Base-by-base conservation (phyloP, 2,888 invertebrate species). In the Eristalis arbustorum region DNA sequence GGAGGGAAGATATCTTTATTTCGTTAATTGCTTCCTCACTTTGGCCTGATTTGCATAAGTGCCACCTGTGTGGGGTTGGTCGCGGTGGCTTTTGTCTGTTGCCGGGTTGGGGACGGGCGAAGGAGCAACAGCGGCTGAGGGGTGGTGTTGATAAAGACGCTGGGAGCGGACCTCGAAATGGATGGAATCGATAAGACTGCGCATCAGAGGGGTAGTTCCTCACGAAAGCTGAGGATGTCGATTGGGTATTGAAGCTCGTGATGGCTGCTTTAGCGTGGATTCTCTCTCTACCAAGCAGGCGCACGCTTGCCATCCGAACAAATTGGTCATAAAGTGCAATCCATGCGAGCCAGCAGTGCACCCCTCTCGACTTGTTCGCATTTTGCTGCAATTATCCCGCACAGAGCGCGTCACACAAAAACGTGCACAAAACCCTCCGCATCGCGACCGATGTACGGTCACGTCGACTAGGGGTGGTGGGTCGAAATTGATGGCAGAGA, bases 41-140 rank as follows among this genome's bases (percentile, higher is more conserved):
- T 69, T 63, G n/a, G 14, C 28, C 31, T 57, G 64, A 77, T 77
- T 77, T 71, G 57, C 77, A 77, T 77, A 71, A 77, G 63, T 77
- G 57, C 31, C 22, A 49, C 49, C 6, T 8, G 49, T 18, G 49
- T 18, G n/a, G 49, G 18, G 18, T 18, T 18, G 49, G 49, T 49
- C 49, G 49, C 18, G 18, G 18, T 18, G 49, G 49, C n/a, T 49
- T 49, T 49, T 4, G 31, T 49, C 18, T 49, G n/a, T 8, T 49
- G 8, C 18, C 11, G 37, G 11, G 37, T 1, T 4, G 37, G 3
- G 0, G 3, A 18, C 18, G 18, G 1, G 49, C 1, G 18, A 4
- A n/a, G n/a, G n/a, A 5, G 8, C 8, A 3, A 49, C 49, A 49
- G 18, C 49, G 2, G 49, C 42, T n/a, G 42, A 42, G 8, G 49